These are phyloP conservation scores for Rhynchonycteris naso DNA, from an alignment of 2,797 vertebrate species.

Conservation along the genomic window DNA sequence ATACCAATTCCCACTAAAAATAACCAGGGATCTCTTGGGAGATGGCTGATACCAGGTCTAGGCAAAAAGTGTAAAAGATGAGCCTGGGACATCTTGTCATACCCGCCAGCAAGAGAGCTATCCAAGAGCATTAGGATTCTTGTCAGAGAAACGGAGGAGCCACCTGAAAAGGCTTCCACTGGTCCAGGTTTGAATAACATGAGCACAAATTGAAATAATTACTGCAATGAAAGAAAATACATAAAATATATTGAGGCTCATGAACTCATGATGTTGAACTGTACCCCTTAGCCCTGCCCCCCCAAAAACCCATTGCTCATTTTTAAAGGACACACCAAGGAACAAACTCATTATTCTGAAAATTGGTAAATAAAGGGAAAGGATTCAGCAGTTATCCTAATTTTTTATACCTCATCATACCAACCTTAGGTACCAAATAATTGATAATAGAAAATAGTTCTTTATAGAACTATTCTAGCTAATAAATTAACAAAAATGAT, in stretches of 20 bases:
- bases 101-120: neutral
- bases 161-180: neutral
- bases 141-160: neutral
- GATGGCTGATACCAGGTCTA: neutral
- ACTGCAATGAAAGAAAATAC: constrained; percentile 7
- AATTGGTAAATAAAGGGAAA: neutral
- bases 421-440: neutral
- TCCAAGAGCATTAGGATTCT: neutral
- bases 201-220: constrained; percentile 7
- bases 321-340: neutral
- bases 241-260: neutral
- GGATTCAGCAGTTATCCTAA: neutral
- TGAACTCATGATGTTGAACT: neutral
- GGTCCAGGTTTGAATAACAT: constrained; percentile 1
- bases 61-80: neutral
- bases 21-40: neutral
- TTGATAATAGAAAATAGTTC: neutral
- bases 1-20: constrained; percentile 48
- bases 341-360: constrained; percentile 11
- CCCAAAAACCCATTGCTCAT: neutral
- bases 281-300: neutral
- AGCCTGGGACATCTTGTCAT: neutral
- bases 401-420: neutral
- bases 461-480: neutral
- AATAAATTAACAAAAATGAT: neutral